Conservation (phyloP, 2,888 invertebrate genomes). For the Tupiocoris notatus region DNA sequence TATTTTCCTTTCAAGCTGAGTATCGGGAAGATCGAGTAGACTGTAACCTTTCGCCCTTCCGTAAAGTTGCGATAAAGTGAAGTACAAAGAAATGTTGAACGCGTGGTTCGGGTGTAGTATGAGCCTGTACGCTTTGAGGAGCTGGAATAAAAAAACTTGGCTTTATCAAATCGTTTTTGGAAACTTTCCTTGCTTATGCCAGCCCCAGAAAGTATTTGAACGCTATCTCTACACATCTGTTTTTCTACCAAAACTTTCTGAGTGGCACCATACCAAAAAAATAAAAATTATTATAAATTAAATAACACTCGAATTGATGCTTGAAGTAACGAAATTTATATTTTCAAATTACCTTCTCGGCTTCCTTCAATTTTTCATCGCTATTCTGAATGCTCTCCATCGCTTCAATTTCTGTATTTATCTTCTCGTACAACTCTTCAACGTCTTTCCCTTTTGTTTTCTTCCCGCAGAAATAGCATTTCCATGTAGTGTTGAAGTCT, state of each 20-base stretch:
- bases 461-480: conserved; percentile 68
- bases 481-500: conserved; percentile 65
- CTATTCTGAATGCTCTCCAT: conserved; percentile 57
- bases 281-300: too few species aligned
- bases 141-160: conserved; percentile 13
- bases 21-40: conserved; percentile 69
- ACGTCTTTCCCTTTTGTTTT: conserved; percentile 63
- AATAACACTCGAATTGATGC: too few species aligned
- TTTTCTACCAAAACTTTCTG: background rate
- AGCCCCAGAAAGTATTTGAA: too few species aligned
- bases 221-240: too few species aligned
- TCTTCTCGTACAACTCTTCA: conserved; percentile 57
- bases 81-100: conserved; percentile 57
- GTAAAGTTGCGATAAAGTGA: conserved; percentile 73
- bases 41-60: conserved; percentile 71
- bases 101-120: conserved; percentile 77
- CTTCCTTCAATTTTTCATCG: conserved; percentile 53
- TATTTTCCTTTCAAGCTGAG: conserved; percentile 71
- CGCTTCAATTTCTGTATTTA: conserved; percentile 50
- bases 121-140: conserved; percentile 60
- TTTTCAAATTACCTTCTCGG: conserved; percentile 47
- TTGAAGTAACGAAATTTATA: background rate
- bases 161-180: too few species aligned
- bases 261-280: background rate
- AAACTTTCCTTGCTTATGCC: too few species aligned